phyloP scores from a whole-genome alignment of 2,888 invertebrate species.

The Drosophila cracens region DNA sequence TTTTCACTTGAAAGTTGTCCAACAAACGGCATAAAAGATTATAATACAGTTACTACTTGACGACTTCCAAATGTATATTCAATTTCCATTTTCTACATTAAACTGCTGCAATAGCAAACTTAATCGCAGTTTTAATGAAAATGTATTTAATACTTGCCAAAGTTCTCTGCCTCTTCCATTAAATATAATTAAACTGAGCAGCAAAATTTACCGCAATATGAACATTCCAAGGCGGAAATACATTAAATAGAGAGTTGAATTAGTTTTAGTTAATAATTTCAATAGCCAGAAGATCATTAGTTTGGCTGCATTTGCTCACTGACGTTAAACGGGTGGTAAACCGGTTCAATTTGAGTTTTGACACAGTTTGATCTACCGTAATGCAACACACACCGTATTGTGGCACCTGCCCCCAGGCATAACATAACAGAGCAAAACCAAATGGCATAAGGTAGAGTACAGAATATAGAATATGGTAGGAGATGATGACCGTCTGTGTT shows the following conservation, averaged over 20 bases:
- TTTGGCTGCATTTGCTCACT: slow-evolving; percentile 4
- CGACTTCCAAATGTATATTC: background rate
- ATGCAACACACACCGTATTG: slow-evolving; percentile 28
- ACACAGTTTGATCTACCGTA: slow-evolving; percentile 56
- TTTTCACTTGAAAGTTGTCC: background rate
- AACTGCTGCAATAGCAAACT: background rate
- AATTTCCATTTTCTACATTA: background rate
- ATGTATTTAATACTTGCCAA: background rate
- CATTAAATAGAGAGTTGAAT: background rate
- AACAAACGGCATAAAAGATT: background rate
- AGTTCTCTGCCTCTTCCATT: background rate
- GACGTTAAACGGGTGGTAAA: slow-evolving; percentile 15
- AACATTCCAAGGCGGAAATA: background rate
- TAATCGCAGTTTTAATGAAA: background rate
- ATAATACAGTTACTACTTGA: background rate
- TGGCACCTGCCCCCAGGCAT: slow-evolving; percentile 33
- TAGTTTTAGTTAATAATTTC: background rate
- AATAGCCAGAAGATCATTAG: slow-evolving; percentile 9
- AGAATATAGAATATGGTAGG: background rate
- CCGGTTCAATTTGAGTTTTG: slow-evolving; percentile 20
- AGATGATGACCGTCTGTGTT: slow-evolving; percentile 40
- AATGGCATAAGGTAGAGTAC: slow-evolving; percentile 18
- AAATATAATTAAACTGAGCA: background rate
- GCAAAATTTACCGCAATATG: background rate
- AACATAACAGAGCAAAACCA: slow-evolving; percentile 20